Conservation (phyloP, 2,888 invertebrate genomes). For the Cephalotes varians region DNA sequence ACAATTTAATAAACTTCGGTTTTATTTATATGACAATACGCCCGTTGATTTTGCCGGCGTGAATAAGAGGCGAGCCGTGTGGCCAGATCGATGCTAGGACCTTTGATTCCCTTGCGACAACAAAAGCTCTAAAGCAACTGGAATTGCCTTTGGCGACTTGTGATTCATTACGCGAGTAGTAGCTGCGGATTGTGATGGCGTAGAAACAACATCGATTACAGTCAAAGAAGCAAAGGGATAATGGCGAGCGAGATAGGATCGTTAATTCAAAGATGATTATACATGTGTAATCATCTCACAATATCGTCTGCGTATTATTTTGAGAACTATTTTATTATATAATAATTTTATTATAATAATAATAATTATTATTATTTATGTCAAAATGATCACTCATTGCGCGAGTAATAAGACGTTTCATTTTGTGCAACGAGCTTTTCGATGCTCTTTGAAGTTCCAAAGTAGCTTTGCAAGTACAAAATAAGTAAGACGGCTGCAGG, state of each 20-base stretch:
- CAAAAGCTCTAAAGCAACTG: conserved; percentile 11
- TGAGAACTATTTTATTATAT: background rate
- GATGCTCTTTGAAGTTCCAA: background rate
- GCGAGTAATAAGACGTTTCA: background rate
- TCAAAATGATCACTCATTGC: conserved; percentile 10
- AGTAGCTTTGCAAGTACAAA: background rate
- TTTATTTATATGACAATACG: conserved; percentile 51
- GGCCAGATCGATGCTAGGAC: conserved; percentile 22
- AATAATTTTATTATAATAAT: background rate
- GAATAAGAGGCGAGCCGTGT: conserved; percentile 6
- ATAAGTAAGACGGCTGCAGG: background rate
- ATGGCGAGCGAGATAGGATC: background rate
- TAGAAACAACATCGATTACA: conserved; percentile 21
- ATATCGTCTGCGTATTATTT: background rate
- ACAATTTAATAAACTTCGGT: conserved; percentile 52
- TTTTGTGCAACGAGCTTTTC: conserved; percentile 2
- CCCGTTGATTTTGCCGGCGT: conserved; percentile 22
- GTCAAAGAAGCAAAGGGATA: background rate
- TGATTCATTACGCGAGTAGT: conserved; percentile 22
- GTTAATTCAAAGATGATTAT: background rate
- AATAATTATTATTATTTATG: background rate
- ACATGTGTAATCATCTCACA: background rate
- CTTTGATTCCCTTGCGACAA: conserved; percentile 2
- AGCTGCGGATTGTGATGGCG: background rate
- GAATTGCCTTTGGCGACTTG: conserved; percentile 16